Conservation (phyloP, 2,113 vertebrate genomes). For the Chroicocephalus ridibundus region DNA sequence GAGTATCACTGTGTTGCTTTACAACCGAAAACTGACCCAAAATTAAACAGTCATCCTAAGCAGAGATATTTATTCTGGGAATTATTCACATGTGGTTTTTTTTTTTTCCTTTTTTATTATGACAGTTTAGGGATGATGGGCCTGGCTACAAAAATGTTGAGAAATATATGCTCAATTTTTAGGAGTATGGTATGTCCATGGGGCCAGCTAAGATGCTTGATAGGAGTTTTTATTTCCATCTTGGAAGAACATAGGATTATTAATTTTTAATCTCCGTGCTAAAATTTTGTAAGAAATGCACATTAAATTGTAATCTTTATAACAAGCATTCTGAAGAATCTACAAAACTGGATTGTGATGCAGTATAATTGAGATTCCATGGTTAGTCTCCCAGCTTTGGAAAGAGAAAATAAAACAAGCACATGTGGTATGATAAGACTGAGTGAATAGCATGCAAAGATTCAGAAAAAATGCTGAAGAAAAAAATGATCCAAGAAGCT, state of each 20-base stretch:
- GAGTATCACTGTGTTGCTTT: not conserved
- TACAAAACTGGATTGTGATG: not conserved
- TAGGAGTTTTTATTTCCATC: not conserved
- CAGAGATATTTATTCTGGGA: not conserved
- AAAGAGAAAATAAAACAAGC: not conserved
- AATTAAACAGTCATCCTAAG: not conserved
- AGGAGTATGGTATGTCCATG: not conserved
- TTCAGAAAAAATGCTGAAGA: not conserved
- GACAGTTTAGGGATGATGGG: not conserved
- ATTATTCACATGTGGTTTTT: not conserved
- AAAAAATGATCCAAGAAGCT: not conserved
- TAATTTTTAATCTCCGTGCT: not conserved
- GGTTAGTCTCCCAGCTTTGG: not conserved
- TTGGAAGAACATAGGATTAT: not conserved
- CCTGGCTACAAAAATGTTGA: not conserved
- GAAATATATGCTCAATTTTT: not conserved
- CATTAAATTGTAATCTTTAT: not conserved
- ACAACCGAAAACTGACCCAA: not conserved
- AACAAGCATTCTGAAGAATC: not conserved
- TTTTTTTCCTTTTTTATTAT: not conserved
- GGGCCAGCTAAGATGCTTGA: not conserved
- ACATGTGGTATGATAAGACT: not conserved
- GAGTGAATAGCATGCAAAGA: not conserved
- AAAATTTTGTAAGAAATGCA: not conserved
- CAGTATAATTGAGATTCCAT: not conserved